These are phyloP conservation scores for Poeciliopsis retropinna DNA, from an alignment of 2,113 vertebrate species.

Conservation along the genomic window DNA sequence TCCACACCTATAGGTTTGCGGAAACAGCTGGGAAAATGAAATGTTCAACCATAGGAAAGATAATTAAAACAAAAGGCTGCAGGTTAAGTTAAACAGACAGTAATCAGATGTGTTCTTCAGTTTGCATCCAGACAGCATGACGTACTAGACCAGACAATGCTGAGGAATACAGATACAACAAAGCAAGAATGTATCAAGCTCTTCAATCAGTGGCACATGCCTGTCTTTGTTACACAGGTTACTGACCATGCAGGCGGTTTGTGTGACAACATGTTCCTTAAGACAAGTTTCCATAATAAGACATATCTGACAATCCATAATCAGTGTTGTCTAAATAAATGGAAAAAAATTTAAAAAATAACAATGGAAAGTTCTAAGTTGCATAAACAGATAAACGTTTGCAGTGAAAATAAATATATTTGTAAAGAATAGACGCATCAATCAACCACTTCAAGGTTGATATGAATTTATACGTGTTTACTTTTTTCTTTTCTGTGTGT, in stretches of 20 bases:
- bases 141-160: background rate
- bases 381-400: background rate
- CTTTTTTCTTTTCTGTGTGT: too few relatives aligned
- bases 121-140: background rate
- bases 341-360: background rate
- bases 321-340: background rate
- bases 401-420: background rate
- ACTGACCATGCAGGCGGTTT: background rate
- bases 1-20: conserved; percentile 29
- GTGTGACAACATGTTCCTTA: conserved; percentile 11
- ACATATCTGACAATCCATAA: background rate
- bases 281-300: background rate
- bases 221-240: conserved; percentile 24
- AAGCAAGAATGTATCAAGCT: background rate
- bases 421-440: too few relatives aligned
- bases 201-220: background rate
- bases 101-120: background rate
- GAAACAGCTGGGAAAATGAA: conserved; percentile 17
- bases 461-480: too few relatives aligned
- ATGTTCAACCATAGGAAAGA: background rate
- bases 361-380: background rate
- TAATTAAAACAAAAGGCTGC: background rate
- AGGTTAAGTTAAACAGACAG: background rate
- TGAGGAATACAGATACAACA: background rate
- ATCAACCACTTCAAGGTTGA: too few relatives aligned